Conservation (phyloP, 2,797 vertebrate species). For the Dicrostonyx torquatus region DNA sequence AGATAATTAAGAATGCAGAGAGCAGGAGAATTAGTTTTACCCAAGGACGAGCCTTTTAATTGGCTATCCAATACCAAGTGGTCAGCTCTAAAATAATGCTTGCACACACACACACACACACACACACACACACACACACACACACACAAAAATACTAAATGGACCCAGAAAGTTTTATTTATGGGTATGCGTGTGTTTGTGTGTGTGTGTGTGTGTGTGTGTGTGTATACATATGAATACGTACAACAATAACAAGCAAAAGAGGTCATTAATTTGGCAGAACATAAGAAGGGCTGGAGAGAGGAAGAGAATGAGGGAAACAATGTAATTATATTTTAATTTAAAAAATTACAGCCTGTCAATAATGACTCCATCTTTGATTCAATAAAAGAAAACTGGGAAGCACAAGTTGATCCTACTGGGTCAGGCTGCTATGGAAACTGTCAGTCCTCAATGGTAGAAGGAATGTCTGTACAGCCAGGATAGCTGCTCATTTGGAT, state of each 20-base stretch:
- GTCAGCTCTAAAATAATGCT: background rate
- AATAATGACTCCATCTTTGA: background rate
- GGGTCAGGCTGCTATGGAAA: background rate
- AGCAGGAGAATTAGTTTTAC: background rate
- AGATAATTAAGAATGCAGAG: background rate
- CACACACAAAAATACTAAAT: background rate
- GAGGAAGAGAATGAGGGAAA: background rate
- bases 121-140: background rate
- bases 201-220: accelerated
- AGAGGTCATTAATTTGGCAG: background rate
- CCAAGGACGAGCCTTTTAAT: background rate
- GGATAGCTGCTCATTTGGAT: background rate
- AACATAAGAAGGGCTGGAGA: background rate
- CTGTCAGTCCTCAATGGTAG: background rate
- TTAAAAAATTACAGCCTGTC: background rate
- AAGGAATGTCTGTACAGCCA: background rate
- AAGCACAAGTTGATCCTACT: background rate
- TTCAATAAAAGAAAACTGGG: background rate
- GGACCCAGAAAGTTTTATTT: background rate
- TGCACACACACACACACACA: background rate
- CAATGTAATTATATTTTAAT: background rate
- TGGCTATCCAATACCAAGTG: background rate
- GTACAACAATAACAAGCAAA: background rate
- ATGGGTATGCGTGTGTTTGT: background rate
- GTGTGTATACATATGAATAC: background rate